Evolutionary conservation across 2,113 vertebrate genomes (phyloP).

Genomic region (Sorex fumeus): DNA sequence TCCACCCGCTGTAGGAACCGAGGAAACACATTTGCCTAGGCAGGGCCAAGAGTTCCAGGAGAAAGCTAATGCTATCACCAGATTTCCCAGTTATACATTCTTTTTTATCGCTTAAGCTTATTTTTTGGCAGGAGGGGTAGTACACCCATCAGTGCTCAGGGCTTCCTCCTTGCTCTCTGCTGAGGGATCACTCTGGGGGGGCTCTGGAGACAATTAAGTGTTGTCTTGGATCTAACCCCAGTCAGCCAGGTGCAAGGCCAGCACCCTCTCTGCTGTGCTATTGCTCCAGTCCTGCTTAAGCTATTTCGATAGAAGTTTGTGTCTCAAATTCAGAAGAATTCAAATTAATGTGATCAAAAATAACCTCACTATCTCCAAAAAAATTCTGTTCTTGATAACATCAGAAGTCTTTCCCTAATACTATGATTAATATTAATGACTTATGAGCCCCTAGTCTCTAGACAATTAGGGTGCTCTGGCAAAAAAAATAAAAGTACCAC

Average conservation of each 20-base stretch:
- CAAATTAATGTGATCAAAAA: slow-evolving; percentile 4
- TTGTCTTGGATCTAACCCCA: too few species aligned
- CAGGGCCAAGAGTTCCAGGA: neutral
- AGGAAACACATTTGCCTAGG: neutral
- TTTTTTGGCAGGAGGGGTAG: too few species aligned
- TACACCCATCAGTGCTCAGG: too few species aligned
- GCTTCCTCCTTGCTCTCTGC: too few species aligned
- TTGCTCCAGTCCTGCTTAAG: neutral
- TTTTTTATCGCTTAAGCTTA: neutral
- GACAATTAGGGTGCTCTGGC: neutral
- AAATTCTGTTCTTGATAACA: slow-evolving; percentile 8
- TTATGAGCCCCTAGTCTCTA: neutral
- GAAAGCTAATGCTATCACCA: neutral
- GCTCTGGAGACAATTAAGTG: too few species aligned
- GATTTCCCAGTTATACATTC: neutral
- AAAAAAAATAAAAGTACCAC: neutral
- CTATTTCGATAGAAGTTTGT: neutral
- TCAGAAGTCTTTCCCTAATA: neutral
- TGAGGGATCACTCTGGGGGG: too few species aligned
- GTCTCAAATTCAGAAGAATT: neutral
- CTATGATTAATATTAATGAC: neutral
- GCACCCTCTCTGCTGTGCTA: too few species aligned
- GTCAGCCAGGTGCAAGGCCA: too few species aligned
- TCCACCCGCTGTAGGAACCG: neutral
- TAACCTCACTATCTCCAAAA: neutral